Evolutionary conservation across 2,888 invertebrate species (phyloP).

Genomic region (Amphimallon solstitiale): DNA sequence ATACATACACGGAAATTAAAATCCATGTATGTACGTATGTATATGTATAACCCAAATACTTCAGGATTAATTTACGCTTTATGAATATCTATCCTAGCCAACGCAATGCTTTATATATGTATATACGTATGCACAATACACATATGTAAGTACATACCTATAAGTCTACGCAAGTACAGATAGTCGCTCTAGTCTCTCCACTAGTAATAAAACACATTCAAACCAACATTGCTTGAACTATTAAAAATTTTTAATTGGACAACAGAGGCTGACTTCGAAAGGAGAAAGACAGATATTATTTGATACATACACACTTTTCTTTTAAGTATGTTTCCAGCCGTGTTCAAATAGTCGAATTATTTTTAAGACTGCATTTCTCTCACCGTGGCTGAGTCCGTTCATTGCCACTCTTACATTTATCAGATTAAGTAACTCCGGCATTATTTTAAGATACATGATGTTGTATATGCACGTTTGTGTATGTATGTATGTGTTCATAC

Average conservation of each 20-base stretch:
- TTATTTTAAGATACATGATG: constrained; percentile 31
- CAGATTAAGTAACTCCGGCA: constrained; percentile 36
- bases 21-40: constrained; percentile 31
- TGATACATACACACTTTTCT: constrained; percentile 25
- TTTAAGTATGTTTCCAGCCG: constrained; percentile 37
- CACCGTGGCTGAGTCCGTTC: constrained; percentile 26
- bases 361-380: constrained; percentile 35
- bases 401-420: constrained; percentile 35
- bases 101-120: constrained; percentile 1
- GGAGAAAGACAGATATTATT: constrained; percentile 19
- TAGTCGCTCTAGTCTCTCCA: constrained; percentile 16
- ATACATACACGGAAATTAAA: constrained; percentile 26
- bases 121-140: not conserved
- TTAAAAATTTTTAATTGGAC: constrained; percentile 41
- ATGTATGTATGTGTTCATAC: constrained; percentile 24
- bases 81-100: constrained; percentile 21
- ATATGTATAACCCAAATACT: constrained; percentile 34
- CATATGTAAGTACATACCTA: not conserved
- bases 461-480: constrained; percentile 25
- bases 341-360: constrained; percentile 37
- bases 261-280: constrained; percentile 23
- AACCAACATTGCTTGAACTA: constrained; percentile 36
- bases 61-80: constrained; percentile 38
- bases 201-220: constrained; percentile 35
- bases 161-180: constrained; percentile 2